Base-by-base conservation (phyloP, 2,113 vertebrate genomes). In the Lophius piscatorius region DNA sequence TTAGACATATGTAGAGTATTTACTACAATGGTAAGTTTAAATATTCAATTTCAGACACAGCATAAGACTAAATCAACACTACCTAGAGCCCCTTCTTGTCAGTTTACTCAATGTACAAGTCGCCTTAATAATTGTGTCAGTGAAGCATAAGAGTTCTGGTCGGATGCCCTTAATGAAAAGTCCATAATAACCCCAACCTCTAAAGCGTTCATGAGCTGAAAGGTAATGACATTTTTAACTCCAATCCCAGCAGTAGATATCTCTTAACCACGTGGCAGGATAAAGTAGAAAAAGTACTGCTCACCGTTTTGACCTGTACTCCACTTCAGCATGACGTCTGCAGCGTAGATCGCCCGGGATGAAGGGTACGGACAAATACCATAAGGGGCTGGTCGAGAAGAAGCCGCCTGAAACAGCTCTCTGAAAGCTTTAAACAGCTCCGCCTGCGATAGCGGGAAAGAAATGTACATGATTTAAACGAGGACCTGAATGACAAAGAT, bases 271-370 rank as follows among this genome's bases (percentile, higher is more conserved):
- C 10, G 38, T 7, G 8, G 11, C n/a, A 9, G 11, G 2, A 9
- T 17, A 9, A 40, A 9, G 1, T 40, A 20, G 2, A 8, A 40
- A 24, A 22, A 23, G 10, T 5, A 31, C 1, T 31, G 29, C 49
- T 94, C 59, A 98, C 97, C 95, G 23, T 92, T 88, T 5, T 72
- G 76, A 10, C 74, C 52, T 1, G 69, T 70, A 16, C 90, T 91
- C 97, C 97, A 99, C 69, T 98, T 98, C 2, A 99, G 89, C 96
- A 99, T 99, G 72, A 98, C 81, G 79, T 99, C 97, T 2, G 96
- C 64, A 1, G 96, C 97, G 0, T 99, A 99, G 45, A 98, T 83
- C 0, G 96, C 96, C 46, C 96, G 90, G 14, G 97, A 98, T 0
- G 94, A 94, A 0, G 93, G 92, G 66, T 98, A 96, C 14, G 92